Conservation (phyloP, 2,888 invertebrate genomes). For the Caenorhabditis afra region DNA sequence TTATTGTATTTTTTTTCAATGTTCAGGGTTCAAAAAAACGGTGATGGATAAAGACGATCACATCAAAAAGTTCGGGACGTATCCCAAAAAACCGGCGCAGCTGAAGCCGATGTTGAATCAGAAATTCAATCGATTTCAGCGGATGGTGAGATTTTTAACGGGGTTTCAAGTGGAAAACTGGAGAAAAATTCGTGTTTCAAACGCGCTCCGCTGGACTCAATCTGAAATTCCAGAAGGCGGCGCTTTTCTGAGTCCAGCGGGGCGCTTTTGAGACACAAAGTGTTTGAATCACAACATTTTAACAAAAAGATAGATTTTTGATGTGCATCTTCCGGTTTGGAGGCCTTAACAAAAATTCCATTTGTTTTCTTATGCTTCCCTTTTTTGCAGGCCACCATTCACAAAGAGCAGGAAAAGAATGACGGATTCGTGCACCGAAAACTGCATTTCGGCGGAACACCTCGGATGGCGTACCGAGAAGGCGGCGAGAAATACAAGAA, state of each 20-base stretch:
- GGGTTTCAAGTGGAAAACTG: too few relatives aligned
- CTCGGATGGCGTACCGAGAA: constrained; percentile 30
- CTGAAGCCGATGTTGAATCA: constrained; percentile 10
- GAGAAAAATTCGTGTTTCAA: too few relatives aligned
- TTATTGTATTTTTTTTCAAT: background rate
- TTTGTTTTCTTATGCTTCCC: too few relatives aligned
- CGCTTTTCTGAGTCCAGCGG: too few relatives aligned
- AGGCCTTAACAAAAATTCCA: too few relatives aligned
- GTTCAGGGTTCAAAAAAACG: background rate
- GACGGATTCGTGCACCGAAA: constrained; percentile 21
- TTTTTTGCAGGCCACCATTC: constrained; percentile 16
- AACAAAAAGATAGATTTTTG: too few relatives aligned
- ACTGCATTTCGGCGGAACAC: constrained; percentile 41
- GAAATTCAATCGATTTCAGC: constrained; percentile 47
- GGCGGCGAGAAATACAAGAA: constrained; percentile 38
- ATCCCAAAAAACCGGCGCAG: constrained; percentile 14
- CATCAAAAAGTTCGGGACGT: constrained; percentile 16
- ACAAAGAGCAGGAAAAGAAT: constrained; percentile 24
- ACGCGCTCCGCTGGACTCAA: too few relatives aligned
- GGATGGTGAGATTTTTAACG: constrained; percentile 24
- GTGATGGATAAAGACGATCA: background rate
- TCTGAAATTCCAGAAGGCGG: too few relatives aligned
- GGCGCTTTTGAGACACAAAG: too few relatives aligned
- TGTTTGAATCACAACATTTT: too few relatives aligned
- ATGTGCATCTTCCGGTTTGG: too few relatives aligned